Evolutionary conservation across 1,140 invertebrate species (phyloP).

Genomic region (Hyles vespertilio): DNA sequence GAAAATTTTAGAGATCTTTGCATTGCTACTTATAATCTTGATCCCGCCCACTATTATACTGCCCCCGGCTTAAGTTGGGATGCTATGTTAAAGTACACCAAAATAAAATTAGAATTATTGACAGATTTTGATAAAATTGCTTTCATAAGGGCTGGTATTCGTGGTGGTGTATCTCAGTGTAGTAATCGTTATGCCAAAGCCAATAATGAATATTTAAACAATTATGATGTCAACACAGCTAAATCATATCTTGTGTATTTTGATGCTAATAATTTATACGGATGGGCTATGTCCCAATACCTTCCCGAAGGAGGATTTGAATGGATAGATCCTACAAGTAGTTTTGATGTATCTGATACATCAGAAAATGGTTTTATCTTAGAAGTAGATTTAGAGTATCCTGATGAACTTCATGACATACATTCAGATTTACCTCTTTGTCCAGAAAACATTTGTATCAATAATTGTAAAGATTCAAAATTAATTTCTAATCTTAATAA

Average conservation of each 20-base stretch:
- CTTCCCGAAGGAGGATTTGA: constrained; percentile 38
- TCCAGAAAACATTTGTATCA: too few relatives aligned
- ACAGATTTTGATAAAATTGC: constrained; percentile 48
- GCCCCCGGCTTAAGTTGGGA: constrained; percentile 61
- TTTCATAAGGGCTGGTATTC: too few relatives aligned
- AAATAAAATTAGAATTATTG: constrained; percentile 64
- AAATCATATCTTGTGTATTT: constrained; percentile 63
- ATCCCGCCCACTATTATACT: constrained; percentile 51
- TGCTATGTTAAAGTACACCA: constrained; percentile 37
- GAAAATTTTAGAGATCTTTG: constrained; percentile 43
- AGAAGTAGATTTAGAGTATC: too few relatives aligned
- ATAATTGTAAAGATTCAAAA: too few relatives aligned
- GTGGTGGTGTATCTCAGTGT: constrained; percentile 31
- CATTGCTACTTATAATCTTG: constrained; percentile 34
- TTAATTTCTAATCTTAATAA: too few relatives aligned
- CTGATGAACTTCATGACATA: too few relatives aligned
- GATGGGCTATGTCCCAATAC: constrained; percentile 63
- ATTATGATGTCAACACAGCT: constrained; percentile 53
- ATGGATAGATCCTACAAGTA: too few relatives aligned
- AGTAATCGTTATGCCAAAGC: constrained; percentile 53
- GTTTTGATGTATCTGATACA: too few relatives aligned
- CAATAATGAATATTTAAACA: constrained; percentile 65
- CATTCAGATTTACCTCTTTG: too few relatives aligned
- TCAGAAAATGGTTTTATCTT: too few relatives aligned
- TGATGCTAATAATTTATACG: constrained; percentile 77